These are phyloP conservation scores for Laticauda laticaudata DNA, from an alignment of 2,113 vertebrate genomes.

Conservation along the genomic window DNA sequence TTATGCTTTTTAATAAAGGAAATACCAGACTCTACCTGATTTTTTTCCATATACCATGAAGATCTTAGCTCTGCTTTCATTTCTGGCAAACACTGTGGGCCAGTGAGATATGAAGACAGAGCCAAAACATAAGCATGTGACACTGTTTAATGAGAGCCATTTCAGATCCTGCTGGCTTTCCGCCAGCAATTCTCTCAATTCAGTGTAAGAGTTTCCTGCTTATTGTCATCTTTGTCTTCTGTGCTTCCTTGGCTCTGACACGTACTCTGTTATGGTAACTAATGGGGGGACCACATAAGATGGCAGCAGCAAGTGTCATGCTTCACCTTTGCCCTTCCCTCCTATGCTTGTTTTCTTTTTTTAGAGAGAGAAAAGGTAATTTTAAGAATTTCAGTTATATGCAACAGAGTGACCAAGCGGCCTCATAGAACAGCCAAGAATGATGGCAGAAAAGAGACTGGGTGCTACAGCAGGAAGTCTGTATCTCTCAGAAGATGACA, in stretches of 20 bases:
- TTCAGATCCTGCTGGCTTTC: background rate
- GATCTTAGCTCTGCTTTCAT: background rate
- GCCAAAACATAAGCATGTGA: background rate
- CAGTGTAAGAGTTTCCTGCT: background rate
- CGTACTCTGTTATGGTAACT: background rate
- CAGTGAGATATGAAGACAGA: background rate
- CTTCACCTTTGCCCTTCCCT: background rate
- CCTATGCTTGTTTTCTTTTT: background rate
- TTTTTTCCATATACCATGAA: background rate
- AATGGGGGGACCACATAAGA: background rate
- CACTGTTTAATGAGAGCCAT: background rate
- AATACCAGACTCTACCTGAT: background rate
- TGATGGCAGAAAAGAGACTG: background rate
- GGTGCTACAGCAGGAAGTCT: background rate
- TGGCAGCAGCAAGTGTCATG: background rate
- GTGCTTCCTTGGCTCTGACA: background rate
- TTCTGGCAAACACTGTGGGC: background rate
- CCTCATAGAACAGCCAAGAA: background rate
- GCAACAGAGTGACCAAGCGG: background rate
- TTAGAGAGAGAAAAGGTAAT: background rate
- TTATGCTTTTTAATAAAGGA: background rate
- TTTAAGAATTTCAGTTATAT: background rate
- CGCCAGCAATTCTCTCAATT: background rate
- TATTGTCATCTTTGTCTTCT: background rate
- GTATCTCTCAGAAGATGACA: background rate